Conservation (phyloP, 2,797 vertebrate species). For the Eulemur coronatus region DNA sequence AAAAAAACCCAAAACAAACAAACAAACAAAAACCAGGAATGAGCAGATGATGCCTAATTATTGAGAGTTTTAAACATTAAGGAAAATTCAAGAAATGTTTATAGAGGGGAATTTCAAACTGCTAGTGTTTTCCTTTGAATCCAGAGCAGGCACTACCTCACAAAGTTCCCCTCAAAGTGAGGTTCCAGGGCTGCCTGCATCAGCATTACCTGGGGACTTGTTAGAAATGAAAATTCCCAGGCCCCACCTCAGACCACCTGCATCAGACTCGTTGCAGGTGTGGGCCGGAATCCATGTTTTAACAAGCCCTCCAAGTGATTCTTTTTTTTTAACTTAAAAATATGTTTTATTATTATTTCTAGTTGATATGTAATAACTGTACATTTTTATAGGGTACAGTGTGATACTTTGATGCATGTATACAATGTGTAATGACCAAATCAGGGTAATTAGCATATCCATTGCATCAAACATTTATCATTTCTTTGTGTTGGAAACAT, state of each 20-base stretch:
- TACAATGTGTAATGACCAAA: not conserved
- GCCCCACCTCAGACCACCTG: not conserved
- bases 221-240: not conserved
- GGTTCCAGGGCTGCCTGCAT: too few relatives aligned
- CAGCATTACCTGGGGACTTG: not conserved
- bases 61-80: not conserved
- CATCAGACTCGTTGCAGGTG: not conserved
- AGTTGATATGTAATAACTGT: not conserved
- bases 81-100: not conserved
- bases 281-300: not conserved
- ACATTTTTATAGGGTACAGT: not conserved
- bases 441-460: not conserved
- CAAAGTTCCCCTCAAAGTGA: not conserved
- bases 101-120: not conserved
- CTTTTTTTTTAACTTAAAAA: not conserved
- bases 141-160: not conserved
- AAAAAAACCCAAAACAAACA: too few relatives aligned
- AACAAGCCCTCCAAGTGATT: not conserved
- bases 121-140: not conserved
- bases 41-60: constrained; percentile 25
- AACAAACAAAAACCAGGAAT: not conserved
- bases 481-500: not conserved
- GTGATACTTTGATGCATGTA: not conserved
- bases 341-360: not conserved
- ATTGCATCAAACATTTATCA: not conserved